Evolutionary conservation across 2,797 vertebrate species (phyloP), one percentile per base, ranked within the genome.

Genomic region (Hyperoplus immaculatus): DNA sequence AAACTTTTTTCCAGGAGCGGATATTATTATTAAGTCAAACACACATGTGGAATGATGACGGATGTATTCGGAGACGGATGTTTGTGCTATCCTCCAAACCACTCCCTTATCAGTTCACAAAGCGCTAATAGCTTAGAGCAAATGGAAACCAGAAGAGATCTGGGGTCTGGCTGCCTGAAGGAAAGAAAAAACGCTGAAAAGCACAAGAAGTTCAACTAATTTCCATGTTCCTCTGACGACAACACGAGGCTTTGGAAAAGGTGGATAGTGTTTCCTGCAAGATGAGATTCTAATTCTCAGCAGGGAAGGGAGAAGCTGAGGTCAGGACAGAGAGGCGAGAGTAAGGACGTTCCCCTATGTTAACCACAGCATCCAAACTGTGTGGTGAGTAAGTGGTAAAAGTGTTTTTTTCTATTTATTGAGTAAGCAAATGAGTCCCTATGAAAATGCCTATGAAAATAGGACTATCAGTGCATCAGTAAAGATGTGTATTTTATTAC

Each of bases 91-190:
- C 29, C 84, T 77, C 80, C 85, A 87, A 76, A 82, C 83, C 90
- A 86, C 89, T 92, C 92, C 91, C 87, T 93, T 91, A 93, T 94
- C 92, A 88, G 93, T 87, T 81, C 92, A 82, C 78, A 39, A 85
- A 80, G 71, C 72, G 57, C 87, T 90, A 93, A 93, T 94, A 89
- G 84, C 85, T 85, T 90, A 82, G 86, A 87, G 86, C 89, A 95
- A 94, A 95, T 94, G 82, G 82, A 92, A 94, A 94, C 89, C 95
- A 94, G 93, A 93, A 85, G 88, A 89, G 72, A 69, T 45, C 29
- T 29, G 29, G 3, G 21, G 72, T 82, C 89, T 93, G 91, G 89
- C 88, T 55, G 83, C 75, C 63, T 77, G 5, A 67, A 83, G 78
- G 68, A 91, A 87, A 16, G 77, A 73, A 75, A 29, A 81, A 86